Percentiles rank a stretch among this genome's conserved stretches.
Evolutionary conservation across 2,888 invertebrate genomes (phyloP).

Genomic region (Noctua comes): DNA sequence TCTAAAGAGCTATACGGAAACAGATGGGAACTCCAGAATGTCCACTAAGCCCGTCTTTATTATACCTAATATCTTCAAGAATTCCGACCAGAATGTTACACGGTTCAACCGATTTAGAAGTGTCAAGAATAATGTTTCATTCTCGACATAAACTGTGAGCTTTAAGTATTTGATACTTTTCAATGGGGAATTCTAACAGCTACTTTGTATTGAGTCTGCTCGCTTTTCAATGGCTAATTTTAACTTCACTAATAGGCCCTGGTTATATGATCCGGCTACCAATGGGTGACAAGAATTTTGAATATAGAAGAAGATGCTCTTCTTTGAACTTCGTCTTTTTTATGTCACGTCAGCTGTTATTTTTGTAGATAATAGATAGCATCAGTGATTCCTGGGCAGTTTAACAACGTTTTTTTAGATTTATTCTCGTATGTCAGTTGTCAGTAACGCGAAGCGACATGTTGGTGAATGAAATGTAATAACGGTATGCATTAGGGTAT

Average conservation of each 20-base stretch:
- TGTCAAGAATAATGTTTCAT: conserved; percentile 62
- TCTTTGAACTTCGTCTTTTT: conserved; percentile 19
- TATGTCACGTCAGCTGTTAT: neutral
- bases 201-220: conserved; percentile 46
- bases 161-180: conserved; percentile 66
- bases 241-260: conserved; percentile 56
- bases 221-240: conserved; percentile 57
- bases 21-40: conserved; percentile 17
- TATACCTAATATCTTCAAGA: conserved; percentile 43
- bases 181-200: conserved; percentile 54
- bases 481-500: no score
- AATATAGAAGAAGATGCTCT: neutral
- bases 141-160: conserved; percentile 63
- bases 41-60: conserved; percentile 48
- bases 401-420: neutral
- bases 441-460: neutral
- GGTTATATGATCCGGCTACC: conserved; percentile 56
- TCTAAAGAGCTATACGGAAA: conserved; percentile 31
- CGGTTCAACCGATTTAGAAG: conserved; percentile 59
- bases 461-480: neutral
- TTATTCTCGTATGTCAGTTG: neutral
- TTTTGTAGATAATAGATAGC: neutral
- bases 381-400: neutral
- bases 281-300: conserved; percentile 45
- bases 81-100: conserved; percentile 57